These are phyloP conservation scores for Heliothis peltigera DNA, from an alignment of 2,888 invertebrate species.

Conservation along the genomic window DNA sequence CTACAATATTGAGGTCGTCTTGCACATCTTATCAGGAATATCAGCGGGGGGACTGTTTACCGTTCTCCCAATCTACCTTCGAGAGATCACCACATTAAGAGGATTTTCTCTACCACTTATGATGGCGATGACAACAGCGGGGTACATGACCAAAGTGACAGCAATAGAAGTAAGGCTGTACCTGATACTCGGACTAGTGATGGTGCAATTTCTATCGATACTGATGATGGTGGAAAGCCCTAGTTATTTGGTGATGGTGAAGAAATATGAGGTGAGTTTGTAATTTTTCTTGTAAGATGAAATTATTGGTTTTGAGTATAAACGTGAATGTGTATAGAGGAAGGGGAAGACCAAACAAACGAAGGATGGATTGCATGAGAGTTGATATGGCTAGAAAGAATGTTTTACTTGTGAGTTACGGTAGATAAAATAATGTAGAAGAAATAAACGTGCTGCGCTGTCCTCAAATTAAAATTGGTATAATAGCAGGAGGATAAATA, in stretches of 20 bases:
- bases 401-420: no score
- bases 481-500: no score
- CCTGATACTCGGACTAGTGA: constrained; percentile 73
- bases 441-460: no score
- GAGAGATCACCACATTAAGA: constrained; percentile 72
- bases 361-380: no score
- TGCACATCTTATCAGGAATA: constrained; percentile 76
- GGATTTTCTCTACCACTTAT: constrained; percentile 71
- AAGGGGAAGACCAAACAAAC: no score
- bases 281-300: no score
- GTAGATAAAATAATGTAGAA: no score
- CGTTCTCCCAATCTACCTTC: constrained; percentile 75
- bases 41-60: constrained; percentile 78
- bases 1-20: constrained; percentile 57
- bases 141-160: constrained; percentile 74
- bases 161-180: constrained; percentile 71
- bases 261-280: constrained; percentile 74
- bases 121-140: constrained; percentile 73
- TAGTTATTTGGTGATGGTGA: constrained; percentile 75
- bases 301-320: no score
- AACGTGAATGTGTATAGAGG: no score
- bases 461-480: no score
- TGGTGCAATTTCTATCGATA: constrained; percentile 73
- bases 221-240: constrained; percentile 77
- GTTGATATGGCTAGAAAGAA: no score